Evolutionary conservation across 2,113 vertebrate genomes (phyloP).

Genomic region (Trogon melanurus): DNA sequence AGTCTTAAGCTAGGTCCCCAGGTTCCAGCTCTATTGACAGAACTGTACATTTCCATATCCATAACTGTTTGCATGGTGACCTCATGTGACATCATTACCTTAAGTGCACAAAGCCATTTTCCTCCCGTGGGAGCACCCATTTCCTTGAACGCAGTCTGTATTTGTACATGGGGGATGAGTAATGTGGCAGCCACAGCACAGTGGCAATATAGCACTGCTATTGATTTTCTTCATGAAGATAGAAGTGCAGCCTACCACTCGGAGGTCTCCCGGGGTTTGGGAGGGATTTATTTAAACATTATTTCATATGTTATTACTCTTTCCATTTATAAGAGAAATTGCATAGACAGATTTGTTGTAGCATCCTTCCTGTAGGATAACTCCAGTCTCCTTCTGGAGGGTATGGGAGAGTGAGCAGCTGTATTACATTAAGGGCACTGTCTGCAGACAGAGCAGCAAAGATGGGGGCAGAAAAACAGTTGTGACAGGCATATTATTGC

Average conservation of each 20-base stretch:
- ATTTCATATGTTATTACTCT: constrained; percentile 15
- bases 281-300: constrained; percentile 52
- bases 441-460: background rate
- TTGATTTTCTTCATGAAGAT: constrained; percentile 35
- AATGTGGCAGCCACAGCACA: background rate
- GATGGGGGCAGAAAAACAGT: background rate
- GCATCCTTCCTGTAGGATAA: background rate
- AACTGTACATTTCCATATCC: background rate
- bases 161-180: background rate
- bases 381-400: background rate
- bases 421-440: background rate
- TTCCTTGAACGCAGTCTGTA: constrained; percentile 12
- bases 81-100: constrained; percentile 60
- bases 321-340: constrained; percentile 22
- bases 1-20: background rate
- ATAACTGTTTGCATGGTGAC: background rate
- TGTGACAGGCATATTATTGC: constrained; percentile 2
- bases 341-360: background rate
- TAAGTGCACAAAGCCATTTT: constrained; percentile 26
- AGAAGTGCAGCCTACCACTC: background rate
- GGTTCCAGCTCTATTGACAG: constrained; percentile 29
- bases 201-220: background rate
- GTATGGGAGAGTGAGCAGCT: background rate
- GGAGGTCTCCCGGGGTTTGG: background rate
- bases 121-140: background rate